phyloP scores from a whole-genome alignment of 2,797 vertebrate species.

The Pangasius sanitwongsei region DNA sequence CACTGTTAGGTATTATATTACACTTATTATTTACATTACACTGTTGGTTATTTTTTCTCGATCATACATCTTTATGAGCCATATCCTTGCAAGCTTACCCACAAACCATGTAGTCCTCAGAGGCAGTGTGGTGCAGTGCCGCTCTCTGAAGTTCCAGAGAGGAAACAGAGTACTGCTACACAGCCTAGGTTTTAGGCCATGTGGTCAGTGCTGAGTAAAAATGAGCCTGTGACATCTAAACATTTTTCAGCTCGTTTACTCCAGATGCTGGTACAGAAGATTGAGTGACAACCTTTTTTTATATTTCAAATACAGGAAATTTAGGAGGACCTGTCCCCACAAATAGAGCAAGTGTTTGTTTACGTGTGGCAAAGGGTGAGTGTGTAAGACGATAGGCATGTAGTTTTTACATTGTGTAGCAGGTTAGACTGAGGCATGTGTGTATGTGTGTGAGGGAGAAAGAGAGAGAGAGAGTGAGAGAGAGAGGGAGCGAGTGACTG shows the following conservation, averaged over 20 bases:
- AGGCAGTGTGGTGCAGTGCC: not conserved
- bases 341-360: constrained; percentile 29
- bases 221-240: constrained; percentile 50
- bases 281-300: constrained; percentile 17
- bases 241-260: constrained; percentile 43
- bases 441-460: not conserved
- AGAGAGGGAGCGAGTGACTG: not conserved
- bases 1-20: not conserved
- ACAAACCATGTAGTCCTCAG: not conserved
- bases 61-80: not conserved
- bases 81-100: not conserved
- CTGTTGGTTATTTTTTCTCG: not conserved
- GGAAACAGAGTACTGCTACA: not conserved
- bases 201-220: constrained; percentile 2
- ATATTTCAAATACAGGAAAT: not conserved
- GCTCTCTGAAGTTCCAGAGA: not conserved
- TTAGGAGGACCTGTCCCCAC: constrained; percentile 3
- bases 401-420: not conserved
- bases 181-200: too few species aligned
- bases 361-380: constrained; percentile 35
- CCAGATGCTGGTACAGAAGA: constrained; percentile 45
- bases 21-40: not conserved
- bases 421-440: not conserved
- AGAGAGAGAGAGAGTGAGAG: not conserved
- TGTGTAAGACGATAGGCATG: not conserved